Base-by-base conservation (phyloP, 2,888 invertebrate genomes). In the Morpho achilles region DNA sequence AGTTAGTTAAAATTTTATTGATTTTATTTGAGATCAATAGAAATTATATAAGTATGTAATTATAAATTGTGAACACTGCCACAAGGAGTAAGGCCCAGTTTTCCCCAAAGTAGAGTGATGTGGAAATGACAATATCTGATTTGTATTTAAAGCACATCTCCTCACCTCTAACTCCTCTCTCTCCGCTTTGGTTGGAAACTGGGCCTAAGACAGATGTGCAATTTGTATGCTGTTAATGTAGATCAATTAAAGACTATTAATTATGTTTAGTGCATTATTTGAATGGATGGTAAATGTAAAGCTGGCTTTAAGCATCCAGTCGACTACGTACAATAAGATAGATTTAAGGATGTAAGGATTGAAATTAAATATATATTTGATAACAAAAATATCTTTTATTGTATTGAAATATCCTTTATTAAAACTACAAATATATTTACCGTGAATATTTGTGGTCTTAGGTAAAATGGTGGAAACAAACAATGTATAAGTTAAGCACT, bases 321-420 rank as follows among this genome's bases (percentile, higher is more conserved):
- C 48, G 42, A 63, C 45, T 43, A 46, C 23, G 45, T 62, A 62
- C 50, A 46, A 43, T 51, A 61, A 51, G 46, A 56, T 50, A 49
- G 32, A 51, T 62, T 55, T 32, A 61, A 61, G 53, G 61, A 62
- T 52, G 60, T 63, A 61, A 59, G 40, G 56, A 61, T 55, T 58
- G 46, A 63, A 59, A 67, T 59, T 61, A 60, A 64, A 68, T 64
- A 62, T 67, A 67, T 69, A 66, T 67, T 67, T 64, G 62, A 60
- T 59, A 54, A 47, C 56, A 53, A 50, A 48, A 44, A 52, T 41
- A 5, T 49, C 50, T 51, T 61, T 46, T 56, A 45, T 47, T 54
- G 22, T 6, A 40, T 56, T 7, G n/a, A 46, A 53, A 47, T 16
- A 49, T n/a, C 32, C 4, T n/a, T 8, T 54, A 45, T 43, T 57